Evolutionary conservation across 1,140 invertebrate species (phyloP).

Genomic region (Phthorimaea operculella): DNA sequence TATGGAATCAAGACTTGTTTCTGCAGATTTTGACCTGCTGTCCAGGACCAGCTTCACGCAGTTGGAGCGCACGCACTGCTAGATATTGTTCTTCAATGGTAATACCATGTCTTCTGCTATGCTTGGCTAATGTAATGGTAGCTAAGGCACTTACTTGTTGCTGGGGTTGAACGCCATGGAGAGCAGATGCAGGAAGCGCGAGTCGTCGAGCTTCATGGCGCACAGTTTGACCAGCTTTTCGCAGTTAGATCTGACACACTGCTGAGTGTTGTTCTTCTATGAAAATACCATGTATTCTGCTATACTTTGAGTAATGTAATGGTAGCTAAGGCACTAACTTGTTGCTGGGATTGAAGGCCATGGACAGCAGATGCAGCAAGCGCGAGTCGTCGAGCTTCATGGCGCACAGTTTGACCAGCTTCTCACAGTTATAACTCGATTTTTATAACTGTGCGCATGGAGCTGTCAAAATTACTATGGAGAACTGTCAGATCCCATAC

Average conservation of each 20-base stretch:
- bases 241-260: constrained; percentile 94
- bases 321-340: constrained; percentile 80
- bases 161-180: constrained; percentile 94
- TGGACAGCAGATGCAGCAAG: constrained; percentile 90
- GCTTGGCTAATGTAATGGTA: no score
- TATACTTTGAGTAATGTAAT: no score
- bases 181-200: constrained; percentile 90
- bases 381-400: constrained; percentile 94
- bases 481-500: no score
- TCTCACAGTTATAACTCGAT: constrained; percentile 92
- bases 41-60: constrained; percentile 89
- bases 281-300: no score
- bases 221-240: constrained; percentile 92
- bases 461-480: no score
- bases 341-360: constrained; percentile 93
- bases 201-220: constrained; percentile 93
- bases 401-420: constrained; percentile 92
- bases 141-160: constrained; percentile 79
- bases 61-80: constrained; percentile 94
- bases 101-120: constrained; percentile 69
- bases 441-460: no score
- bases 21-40: no score
- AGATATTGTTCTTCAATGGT: constrained; percentile 78
- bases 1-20: no score
- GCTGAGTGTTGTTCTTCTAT: constrained; percentile 97